These are phyloP conservation scores for Agrotis clavis DNA, from an alignment of 2,888 invertebrate species.

Conservation along the genomic window DNA sequence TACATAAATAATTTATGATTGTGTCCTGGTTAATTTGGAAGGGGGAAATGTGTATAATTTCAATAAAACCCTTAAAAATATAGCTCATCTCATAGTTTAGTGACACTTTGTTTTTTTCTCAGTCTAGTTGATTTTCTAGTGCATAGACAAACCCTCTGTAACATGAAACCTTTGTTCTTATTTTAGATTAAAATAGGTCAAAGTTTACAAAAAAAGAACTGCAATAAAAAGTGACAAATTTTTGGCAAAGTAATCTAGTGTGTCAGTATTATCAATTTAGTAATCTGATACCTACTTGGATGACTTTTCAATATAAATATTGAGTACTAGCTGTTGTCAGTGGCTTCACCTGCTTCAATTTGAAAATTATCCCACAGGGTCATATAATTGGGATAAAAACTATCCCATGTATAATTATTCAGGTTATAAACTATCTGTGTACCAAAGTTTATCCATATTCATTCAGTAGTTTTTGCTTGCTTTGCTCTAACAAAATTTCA, in stretches of 20 bases:
- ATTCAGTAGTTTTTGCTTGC: no score
- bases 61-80: no score
- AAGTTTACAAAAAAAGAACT: neutral
- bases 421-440: no score
- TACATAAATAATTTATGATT: neutral
- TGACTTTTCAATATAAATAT: no score
- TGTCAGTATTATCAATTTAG: neutral
- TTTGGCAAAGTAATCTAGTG: neutral
- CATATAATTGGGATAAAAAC: no score
- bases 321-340: no score
- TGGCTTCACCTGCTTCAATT: no score
- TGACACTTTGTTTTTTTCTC: neutral
- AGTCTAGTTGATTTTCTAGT: slow-evolving; percentile 1
- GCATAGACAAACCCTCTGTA: slow-evolving; percentile 5
- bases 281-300: neutral
- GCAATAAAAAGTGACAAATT: neutral
- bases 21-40: no score
- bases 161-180: slow-evolving; percentile 6
- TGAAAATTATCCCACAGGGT: no score
- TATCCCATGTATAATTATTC: no score
- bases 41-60: neutral
- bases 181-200: neutral
- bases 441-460: no score
- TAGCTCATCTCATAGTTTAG: neutral
- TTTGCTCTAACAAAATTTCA: no score